phyloP scores from a whole-genome alignment of 2,888 invertebrate species.

The Ophioninae sp. region DNA sequence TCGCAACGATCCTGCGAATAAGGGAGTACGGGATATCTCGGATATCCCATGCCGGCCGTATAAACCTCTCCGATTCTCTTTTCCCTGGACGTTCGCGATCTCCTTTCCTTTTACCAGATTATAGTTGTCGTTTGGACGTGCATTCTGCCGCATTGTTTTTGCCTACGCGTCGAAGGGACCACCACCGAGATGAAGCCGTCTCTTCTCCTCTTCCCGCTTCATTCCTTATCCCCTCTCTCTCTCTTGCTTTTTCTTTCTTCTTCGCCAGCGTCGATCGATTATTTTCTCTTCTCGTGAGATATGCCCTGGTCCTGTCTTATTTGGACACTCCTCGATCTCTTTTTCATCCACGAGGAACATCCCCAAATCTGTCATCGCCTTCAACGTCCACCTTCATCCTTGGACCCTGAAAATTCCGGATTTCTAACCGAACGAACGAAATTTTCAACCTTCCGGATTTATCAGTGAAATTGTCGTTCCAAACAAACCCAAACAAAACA shows the following conservation, averaged over 20 bases:
- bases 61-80: conserved; percentile 5
- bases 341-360: neutral
- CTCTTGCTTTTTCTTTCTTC: neutral
- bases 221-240: neutral
- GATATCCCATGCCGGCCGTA: conserved; percentile 10
- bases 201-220: conserved; percentile 56
- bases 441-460: too few relatives aligned
- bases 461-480: too few relatives aligned
- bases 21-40: conserved; percentile 48
- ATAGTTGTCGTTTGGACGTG: conserved; percentile 57
- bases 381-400: neutral
- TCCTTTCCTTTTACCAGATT: conserved; percentile 58
- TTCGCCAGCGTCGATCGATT: conserved; percentile 14
- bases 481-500: too few relatives aligned
- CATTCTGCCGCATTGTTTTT: conserved; percentile 72
- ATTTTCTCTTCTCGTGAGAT: conserved; percentile 22
- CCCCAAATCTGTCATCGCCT: neutral
- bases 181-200: conserved; percentile 79
- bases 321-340: neutral
- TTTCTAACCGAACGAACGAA: too few relatives aligned
- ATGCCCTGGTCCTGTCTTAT: neutral
- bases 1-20: conserved; percentile 56
- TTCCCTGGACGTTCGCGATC: conserved; percentile 14
- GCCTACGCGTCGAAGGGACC: conserved; percentile 70
- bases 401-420: too few relatives aligned